phyloP scores from a whole-genome alignment of 1,140 invertebrate species.

The Rhagoletis pomonella region DNA sequence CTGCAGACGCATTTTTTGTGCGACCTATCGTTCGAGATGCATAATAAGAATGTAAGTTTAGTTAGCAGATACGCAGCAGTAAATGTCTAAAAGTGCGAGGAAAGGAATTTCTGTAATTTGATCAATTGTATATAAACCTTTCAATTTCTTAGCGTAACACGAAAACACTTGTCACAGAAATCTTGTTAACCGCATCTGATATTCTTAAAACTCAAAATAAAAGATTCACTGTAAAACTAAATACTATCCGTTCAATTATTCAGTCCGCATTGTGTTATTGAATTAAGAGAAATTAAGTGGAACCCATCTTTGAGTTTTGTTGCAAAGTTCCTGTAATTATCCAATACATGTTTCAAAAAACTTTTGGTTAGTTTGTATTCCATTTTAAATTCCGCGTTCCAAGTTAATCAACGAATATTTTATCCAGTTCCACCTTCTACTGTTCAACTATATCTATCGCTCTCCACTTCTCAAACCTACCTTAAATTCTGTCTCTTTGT shows the following conservation, averaged over 20 bases:
- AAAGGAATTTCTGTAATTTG: no score
- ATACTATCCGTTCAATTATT: background rate
- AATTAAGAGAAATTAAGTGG: background rate
- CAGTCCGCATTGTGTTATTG: background rate
- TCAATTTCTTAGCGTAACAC: no score
- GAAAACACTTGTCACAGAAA: background rate
- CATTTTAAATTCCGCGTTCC: slow-evolving; percentile 7
- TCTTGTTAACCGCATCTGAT: slow-evolving; percentile 12
- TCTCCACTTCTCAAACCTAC: background rate
- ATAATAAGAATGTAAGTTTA: no score
- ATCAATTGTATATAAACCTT: no score
- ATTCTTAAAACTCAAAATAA: background rate
- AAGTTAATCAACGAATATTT: background rate
- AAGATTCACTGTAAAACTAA: no score
- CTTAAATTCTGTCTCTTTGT: background rate
- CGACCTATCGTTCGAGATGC: no score
- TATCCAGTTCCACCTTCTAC: background rate
- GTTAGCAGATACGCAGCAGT: no score
- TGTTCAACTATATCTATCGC: background rate
- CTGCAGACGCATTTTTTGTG: no score
- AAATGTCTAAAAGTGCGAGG: no score
- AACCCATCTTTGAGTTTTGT: background rate
- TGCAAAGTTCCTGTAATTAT: background rate
- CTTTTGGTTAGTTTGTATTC: slow-evolving; percentile 10
- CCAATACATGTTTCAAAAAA: background rate